Percentiles rank a stretch among this genome's conserved stretches.
These are phyloP conservation scores for Oligia latruncula DNA, from an alignment of 2,888 invertebrate genomes.

Conservation along the genomic window DNA sequence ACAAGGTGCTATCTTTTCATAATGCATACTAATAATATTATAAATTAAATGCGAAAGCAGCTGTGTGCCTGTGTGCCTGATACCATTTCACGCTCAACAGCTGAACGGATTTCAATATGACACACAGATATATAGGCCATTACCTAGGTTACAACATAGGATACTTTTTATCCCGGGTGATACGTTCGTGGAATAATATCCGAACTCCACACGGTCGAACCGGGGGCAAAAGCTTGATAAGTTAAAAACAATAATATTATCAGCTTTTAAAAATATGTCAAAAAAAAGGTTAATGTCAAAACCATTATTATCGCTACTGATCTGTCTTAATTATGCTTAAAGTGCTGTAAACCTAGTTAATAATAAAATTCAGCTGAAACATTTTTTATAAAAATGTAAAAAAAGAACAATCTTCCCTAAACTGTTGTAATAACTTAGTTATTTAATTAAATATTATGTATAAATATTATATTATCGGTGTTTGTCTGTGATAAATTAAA, in stretches of 20 bases:
- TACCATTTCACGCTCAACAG: not conserved
- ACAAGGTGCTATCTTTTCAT: not conserved
- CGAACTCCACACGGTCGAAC: not conserved
- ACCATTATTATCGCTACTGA: not conserved
- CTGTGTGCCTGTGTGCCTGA: not conserved
- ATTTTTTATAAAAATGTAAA: slow-evolving; percentile 23
- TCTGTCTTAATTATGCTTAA: not conserved
- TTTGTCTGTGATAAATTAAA: slow-evolving; percentile 62
- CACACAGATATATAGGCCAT: not conserved
- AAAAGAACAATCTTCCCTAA: not conserved
- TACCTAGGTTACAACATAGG: not conserved
- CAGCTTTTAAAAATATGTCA: not conserved
- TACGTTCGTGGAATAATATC: not conserved
- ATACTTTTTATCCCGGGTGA: not conserved
- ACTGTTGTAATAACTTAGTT: slow-evolving; percentile 10
- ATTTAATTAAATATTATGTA: not conserved
- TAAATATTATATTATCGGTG: slow-evolving; percentile 34
- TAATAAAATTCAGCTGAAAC: not conserved
- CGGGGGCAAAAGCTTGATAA: not conserved
- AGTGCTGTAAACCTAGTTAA: not conserved
- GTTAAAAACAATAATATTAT: not conserved
- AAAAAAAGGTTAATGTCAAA: not conserved
- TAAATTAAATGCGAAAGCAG: not conserved
- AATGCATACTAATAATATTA: not conserved
- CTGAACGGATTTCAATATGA: not conserved